A percentile compares a stretch with the other conserved stretches of the same genome.
phyloP scores from a whole-genome alignment of 2,113 vertebrate genomes.

The Ammodytes marinus region DNA sequence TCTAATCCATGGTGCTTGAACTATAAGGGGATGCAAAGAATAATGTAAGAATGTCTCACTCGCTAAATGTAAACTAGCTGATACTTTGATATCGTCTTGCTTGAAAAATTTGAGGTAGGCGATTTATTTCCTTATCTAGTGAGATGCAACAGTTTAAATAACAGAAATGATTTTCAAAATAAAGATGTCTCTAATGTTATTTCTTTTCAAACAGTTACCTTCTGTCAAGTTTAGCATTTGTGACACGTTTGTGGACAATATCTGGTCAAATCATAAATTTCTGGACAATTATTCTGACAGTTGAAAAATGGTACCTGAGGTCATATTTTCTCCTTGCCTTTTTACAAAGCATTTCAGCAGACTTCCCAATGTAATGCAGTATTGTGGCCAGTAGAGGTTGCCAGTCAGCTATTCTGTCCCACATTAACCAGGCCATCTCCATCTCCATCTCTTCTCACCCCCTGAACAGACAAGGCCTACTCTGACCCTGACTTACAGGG shows the following conservation, averaged over 20 bases:
- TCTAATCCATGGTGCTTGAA: neutral
- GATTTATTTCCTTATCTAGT: neutral
- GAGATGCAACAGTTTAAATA: neutral
- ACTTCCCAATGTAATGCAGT: neutral
- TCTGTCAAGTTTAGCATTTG: neutral
- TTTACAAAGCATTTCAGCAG: neutral
- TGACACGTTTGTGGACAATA: neutral
- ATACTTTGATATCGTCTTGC: too few relatives aligned
- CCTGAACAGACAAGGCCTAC: slow-evolving; percentile 88
- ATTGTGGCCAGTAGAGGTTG: slow-evolving; percentile 21
- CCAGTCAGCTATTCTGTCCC: neutral
- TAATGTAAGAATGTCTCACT: neutral
- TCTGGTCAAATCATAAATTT: too few relatives aligned
- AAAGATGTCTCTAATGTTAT: neutral
- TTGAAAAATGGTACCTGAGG: neutral
- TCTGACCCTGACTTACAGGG: slow-evolving; percentile 88
- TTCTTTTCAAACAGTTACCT: neutral
- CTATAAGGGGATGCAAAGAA: too few relatives aligned
- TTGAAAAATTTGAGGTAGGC: neutral
- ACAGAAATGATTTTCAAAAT: neutral
- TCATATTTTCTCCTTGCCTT: neutral
- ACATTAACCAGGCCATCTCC: neutral
- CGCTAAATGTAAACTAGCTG: too few relatives aligned
- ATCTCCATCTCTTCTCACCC: neutral
- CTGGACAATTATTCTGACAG: neutral